Conservation (phyloP, 2,113 vertebrate species). For the Todiramphus saurophagus region DNA sequence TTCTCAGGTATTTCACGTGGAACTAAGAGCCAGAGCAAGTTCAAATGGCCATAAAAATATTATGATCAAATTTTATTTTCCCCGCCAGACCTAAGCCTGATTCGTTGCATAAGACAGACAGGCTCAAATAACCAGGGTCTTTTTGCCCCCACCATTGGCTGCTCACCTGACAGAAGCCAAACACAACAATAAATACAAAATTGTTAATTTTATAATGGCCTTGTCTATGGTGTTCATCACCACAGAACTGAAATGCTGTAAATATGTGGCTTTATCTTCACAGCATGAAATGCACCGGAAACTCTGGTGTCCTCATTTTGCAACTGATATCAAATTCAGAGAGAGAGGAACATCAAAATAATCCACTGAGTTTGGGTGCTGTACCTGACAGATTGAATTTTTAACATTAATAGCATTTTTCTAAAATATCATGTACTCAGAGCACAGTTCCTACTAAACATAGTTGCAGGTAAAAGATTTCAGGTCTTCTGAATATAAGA, state of each 20-base stretch:
- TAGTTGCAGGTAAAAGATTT: not conserved
- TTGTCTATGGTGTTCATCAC: not conserved
- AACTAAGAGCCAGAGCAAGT: not conserved
- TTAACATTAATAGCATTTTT: not conserved
- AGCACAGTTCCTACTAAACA: not conserved
- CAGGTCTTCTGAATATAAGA: not conserved
- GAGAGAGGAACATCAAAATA: not conserved
- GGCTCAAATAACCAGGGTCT: not conserved
- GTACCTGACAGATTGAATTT: not conserved
- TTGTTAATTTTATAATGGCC: not conserved
- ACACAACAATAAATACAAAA: not conserved
- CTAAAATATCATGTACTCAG: not conserved
- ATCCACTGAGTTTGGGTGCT: not conserved
- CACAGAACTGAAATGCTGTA: not conserved
- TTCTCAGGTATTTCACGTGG: not conserved
- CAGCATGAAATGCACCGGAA: not conserved
- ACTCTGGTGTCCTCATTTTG: not conserved
- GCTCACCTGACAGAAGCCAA: not conserved
- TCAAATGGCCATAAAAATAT: conserved; percentile 11
- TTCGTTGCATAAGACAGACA: not conserved
- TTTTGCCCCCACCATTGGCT: not conserved
- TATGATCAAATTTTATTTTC: conserved; percentile 15
- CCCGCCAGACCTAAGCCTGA: not conserved
- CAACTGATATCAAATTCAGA: not conserved
- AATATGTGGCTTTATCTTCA: not conserved